Percentiles rank a stretch among this genome's conserved stretches.
Evolutionary conservation across 2,888 invertebrate species (phyloP).

Genomic region (Andrena minutula): DNA sequence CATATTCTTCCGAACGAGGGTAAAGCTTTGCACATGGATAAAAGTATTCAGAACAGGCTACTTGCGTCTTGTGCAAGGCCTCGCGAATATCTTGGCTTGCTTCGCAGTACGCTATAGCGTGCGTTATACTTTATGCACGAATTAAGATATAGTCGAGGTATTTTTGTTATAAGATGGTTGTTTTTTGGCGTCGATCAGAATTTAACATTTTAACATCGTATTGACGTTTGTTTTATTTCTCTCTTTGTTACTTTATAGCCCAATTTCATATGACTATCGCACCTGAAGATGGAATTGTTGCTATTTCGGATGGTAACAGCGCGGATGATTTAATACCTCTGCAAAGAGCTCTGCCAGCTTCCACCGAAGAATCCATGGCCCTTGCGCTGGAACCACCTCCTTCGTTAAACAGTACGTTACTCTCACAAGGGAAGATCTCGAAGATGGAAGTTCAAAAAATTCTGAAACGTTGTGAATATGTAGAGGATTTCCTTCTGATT

Average conservation of each 20-base stretch:
- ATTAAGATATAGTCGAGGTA: neutral
- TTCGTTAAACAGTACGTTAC: conserved; percentile 78
- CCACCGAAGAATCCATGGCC: conserved; percentile 77
- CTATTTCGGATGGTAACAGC: conserved; percentile 76
- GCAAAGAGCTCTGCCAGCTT: conserved; percentile 79
- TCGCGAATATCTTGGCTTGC: neutral
- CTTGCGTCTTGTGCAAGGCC: neutral
- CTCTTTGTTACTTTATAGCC: conserved; percentile 71
- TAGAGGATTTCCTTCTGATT: too few relatives aligned
- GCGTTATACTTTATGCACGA: neutral
- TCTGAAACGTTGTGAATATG: too few relatives aligned
- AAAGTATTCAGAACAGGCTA: neutral
- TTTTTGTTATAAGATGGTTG: conserved; percentile 18
- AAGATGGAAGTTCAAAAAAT: too few relatives aligned
- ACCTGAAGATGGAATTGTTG: conserved; percentile 80
- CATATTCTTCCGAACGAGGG: neutral
- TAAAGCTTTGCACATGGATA: neutral
- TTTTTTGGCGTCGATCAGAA: conserved; percentile 24
- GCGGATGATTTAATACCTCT: conserved; percentile 76
- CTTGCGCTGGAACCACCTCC: conserved; percentile 79
- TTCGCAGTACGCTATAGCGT: neutral
- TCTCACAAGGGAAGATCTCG: neutral
- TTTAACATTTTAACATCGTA: neutral
- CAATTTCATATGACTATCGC: conserved; percentile 79
- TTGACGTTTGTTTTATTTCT: conserved; percentile 22